Evolutionary conservation across 2,113 vertebrate species (phyloP).

Genomic region (Chinchilla lanigera): DNA sequence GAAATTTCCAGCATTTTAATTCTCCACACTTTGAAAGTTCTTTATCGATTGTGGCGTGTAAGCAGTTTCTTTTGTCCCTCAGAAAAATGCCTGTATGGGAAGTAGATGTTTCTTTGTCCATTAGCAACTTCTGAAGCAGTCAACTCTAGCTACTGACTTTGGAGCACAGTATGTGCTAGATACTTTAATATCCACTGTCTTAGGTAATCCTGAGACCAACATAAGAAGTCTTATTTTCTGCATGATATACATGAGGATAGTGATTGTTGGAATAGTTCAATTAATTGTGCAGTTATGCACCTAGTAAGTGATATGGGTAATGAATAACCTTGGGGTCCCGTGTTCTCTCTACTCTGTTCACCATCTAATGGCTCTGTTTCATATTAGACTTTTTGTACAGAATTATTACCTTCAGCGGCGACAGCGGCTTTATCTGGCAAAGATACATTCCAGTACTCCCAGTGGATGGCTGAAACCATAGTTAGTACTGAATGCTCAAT

Average conservation of each 20-base stretch:
- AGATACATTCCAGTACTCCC: not conserved
- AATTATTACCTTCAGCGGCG: no score
- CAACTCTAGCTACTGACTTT: not conserved
- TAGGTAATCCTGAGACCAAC: conserved; percentile 16
- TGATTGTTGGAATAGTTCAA: not conserved
- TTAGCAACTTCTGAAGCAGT: not conserved
- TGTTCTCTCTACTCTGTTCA: not conserved
- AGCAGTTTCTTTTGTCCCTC: not conserved
- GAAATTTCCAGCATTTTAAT: not conserved
- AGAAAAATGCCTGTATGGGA: not conserved
- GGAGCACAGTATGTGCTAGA: not conserved
- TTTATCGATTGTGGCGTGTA: not conserved
- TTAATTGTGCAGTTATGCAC: not conserved
- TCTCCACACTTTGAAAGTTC: not conserved
- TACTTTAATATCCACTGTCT: not conserved
- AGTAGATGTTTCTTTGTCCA: not conserved
- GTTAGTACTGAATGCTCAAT: no score
- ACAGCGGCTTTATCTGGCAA: no score
- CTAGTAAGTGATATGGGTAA: not conserved
- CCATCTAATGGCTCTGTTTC: no score
- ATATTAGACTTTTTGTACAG: not conserved
- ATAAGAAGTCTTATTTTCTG: conserved; percentile 7
- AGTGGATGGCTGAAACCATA: not conserved
- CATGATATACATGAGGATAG: not conserved
- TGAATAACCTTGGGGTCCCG: not conserved